Evolutionary conservation across 2,797 vertebrate species (phyloP).

Genomic region (Xenops minutus): DNA sequence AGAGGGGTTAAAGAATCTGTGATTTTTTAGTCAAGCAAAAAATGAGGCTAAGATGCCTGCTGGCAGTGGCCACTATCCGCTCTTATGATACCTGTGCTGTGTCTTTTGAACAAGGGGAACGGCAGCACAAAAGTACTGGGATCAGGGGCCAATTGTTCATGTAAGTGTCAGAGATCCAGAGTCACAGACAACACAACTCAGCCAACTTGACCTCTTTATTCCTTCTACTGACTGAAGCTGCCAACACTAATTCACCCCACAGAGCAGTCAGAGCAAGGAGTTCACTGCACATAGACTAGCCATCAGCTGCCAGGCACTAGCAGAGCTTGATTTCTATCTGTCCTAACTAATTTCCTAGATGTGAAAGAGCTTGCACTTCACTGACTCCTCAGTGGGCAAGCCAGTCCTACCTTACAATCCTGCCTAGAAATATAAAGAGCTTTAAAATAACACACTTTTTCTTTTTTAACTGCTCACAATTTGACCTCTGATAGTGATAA

Average conservation of each 20-base stretch:
- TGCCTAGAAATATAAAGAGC: not conserved
- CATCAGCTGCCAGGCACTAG: not conserved
- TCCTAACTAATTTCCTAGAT: not conserved
- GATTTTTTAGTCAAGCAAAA: not conserved
- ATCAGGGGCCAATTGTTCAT: not conserved
- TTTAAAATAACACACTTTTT: not conserved
- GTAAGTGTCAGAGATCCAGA: not conserved
- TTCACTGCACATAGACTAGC: not conserved
- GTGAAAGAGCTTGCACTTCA: not conserved
- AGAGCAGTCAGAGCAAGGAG: not conserved
- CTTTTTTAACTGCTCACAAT: not conserved
- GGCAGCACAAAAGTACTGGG: not conserved
- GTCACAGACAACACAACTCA: not conserved
- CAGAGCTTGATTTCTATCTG: not conserved
- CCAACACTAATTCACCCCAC: not conserved
- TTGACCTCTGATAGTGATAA: not conserved
- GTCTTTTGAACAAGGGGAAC: not conserved
- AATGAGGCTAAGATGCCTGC: not conserved
- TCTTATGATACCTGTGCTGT: not conserved
- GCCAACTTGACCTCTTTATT: not conserved
- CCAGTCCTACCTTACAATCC: not conserved
- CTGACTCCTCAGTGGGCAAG: not conserved
- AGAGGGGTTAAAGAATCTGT: not conserved
- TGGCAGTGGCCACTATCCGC: not conserved
- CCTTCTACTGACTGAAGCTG: not conserved